phyloP scores from a whole-genome alignment of 2,888 invertebrate genomes.

The Phengaris alcon region DNA sequence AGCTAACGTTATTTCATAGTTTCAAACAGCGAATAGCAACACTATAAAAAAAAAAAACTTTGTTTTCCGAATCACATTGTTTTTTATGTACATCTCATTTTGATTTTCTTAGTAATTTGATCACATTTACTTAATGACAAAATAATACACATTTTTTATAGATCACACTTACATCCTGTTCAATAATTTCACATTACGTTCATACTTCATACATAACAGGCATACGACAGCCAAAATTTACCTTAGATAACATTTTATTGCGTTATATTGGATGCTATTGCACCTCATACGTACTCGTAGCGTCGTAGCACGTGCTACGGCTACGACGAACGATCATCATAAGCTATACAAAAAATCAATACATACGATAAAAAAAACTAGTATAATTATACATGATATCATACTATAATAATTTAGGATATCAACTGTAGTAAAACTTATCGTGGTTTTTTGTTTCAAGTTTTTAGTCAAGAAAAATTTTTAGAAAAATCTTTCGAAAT shows the following conservation, averaged over 20 bases:
- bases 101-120: background rate
- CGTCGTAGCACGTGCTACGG: no score
- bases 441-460: background rate
- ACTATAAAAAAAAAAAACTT: background rate
- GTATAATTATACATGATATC: background rate
- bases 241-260: slow-evolving; percentile 3
- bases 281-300: no score
- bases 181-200: background rate
- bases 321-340: background rate
- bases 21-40: no score
- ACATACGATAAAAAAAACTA: no score
- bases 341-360: background rate
- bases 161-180: background rate
- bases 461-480: no score
- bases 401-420: background rate
- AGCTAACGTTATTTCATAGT: background rate
- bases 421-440: background rate
- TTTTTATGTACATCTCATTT: background rate
- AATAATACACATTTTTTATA: background rate
- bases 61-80: background rate
- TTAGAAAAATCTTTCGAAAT: no score
- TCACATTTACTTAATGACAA: background rate
- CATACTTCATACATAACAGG: background rate
- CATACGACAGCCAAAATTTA: background rate
- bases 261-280: background rate